These are phyloP conservation scores for Drosophila aff. DNA, from an alignment of 1,140 invertebrate species.

Conservation along the genomic window DNA sequence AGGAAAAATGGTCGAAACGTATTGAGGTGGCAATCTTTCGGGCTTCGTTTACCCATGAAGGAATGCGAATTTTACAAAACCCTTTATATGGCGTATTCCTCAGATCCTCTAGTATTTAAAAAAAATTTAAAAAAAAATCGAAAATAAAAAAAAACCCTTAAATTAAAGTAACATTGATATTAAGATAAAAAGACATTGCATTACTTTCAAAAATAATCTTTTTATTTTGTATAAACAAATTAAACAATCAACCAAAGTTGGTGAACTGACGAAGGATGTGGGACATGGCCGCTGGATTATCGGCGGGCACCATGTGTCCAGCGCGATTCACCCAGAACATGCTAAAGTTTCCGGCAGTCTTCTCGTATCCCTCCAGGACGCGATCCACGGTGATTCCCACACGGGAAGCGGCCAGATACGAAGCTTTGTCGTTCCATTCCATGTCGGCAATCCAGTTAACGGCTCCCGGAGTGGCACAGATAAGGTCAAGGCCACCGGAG, in stretches of 20 bases:
- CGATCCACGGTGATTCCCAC: conserved; percentile 86
- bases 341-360: conserved; percentile 88
- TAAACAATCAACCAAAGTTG: conserved; percentile 53
- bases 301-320: conserved; percentile 87
- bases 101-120: too few species aligned
- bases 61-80: too few species aligned
- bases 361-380: conserved; percentile 89
- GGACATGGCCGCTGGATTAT: conserved; percentile 78
- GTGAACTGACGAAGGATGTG: conserved; percentile 72
- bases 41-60: too few species aligned
- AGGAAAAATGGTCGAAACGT: too few species aligned
- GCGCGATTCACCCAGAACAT: conserved; percentile 91
- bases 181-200: neutral
- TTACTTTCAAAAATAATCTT: conserved; percentile 7
- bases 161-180: too few species aligned
- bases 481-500: conserved; percentile 88
- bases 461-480: conserved; percentile 89
- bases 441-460: conserved; percentile 90
- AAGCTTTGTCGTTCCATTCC: conserved; percentile 87
- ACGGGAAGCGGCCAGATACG: conserved; percentile 86
- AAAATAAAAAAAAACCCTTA: too few species aligned
- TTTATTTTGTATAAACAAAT: neutral
- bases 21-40: too few species aligned
- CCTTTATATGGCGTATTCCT: too few species aligned
- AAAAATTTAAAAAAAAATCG: too few species aligned